Base-by-base conservation (phyloP, 2,797 vertebrate species). In the Chelmon rostratus region DNA sequence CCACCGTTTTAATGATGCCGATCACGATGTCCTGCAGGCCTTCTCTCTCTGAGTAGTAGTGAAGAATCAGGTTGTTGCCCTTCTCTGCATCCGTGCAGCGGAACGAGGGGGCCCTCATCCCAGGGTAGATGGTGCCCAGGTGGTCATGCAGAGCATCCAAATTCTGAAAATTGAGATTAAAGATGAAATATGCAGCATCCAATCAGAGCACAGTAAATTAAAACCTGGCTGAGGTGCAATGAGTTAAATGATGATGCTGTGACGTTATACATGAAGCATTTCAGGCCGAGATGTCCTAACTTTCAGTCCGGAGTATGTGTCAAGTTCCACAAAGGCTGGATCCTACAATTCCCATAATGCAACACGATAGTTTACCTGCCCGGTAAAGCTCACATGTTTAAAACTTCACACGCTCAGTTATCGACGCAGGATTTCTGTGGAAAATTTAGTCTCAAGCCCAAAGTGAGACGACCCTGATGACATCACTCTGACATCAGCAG, bases 21-120 rank as follows among this genome's bases (percentile, higher is more conserved):
- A 99, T 99, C 84, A 99, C 98, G 64, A 99, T 99, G 91, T 99
- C 98, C 89, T 99, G 98, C 67, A 99, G 97, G 33, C 98, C 98
- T 92, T 99, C 98, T 90, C 98, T 95, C 94, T 99, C 98, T 0
- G 98, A 99, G 90, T 99, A 99, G 92, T 99, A 99, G 92, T 99
- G 98, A 54, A 99, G 96, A 88, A 99, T 98, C 63, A 99, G 96
- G 31, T 97, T 98, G 93, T 97, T 99, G 46, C 98, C 98, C 74
- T 98, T 99, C 79, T 99, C 98, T 0, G 97, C 98, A n/a, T 99
- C 98, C 0, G 98, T 99, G 89, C 98, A 99, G 70, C 98, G 96
- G 67, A 99, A 99, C 0, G 98, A 99, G 62, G 98, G 98, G 1
- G 98, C 98, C 37, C 98, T 96, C 98, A 99, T 99, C 15, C 98